These are phyloP conservation scores for Rapana venosa DNA, from an alignment of 2,888 invertebrate species.

Conservation along the genomic window DNA sequence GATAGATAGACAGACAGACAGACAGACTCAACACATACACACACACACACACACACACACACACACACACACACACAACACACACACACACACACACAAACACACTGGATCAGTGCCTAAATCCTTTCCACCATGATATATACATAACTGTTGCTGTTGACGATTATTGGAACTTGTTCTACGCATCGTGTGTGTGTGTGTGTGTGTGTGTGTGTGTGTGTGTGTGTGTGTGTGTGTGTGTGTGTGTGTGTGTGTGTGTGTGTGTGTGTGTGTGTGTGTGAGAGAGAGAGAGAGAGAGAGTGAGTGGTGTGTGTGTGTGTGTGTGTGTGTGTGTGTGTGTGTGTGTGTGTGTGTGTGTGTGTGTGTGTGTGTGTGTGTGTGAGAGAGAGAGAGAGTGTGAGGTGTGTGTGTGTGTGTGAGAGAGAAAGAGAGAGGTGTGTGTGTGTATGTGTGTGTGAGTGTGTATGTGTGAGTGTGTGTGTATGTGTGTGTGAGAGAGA, in stretches of 20 bases:
- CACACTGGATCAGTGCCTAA: not conserved
- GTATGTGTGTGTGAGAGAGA: not conserved
- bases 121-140: too few relatives aligned
- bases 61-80: not conserved
- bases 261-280: not conserved
- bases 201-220: constrained; percentile 10
- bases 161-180: too few relatives aligned
- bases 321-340: constrained; percentile 10
- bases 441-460: not conserved
- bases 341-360: not conserved
- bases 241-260: too few relatives aligned
- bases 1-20: too few relatives aligned
- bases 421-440: too few relatives aligned
- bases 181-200: not conserved
- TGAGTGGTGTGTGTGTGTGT: constrained; percentile 10
- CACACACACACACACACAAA: not conserved
- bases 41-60: not conserved
- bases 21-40: not conserved
- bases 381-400: not conserved
- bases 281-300: too few relatives aligned
- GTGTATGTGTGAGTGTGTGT: not conserved
- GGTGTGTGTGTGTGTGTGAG: constrained; percentile 10
- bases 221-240: constrained; percentile 1
- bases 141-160: too few relatives aligned
- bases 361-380: not conserved